phyloP scores from a whole-genome alignment of 2,113 vertebrate species.

The Tachycineta bicolor region DNA sequence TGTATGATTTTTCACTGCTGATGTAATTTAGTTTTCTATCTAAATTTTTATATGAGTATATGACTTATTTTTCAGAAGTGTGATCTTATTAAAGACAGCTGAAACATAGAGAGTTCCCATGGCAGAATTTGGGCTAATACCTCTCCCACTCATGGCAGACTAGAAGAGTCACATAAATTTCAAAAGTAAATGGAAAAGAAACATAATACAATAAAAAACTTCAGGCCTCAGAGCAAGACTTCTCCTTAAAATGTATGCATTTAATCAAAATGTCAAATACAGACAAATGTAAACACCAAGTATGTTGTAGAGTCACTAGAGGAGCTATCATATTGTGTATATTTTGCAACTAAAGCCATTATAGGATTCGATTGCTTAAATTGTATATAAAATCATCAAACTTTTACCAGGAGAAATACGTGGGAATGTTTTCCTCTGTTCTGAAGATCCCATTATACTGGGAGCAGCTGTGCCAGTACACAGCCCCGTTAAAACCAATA shows the following conservation, averaged over 20 bases:
- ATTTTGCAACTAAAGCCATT: not conserved
- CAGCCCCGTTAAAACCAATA: not conserved
- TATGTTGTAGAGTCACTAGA: not conserved
- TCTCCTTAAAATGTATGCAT: not conserved
- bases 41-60: slow-evolving; percentile 61
- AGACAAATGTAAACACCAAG: not conserved
- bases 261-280: not conserved
- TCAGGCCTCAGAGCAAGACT: not conserved
- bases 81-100: slow-evolving; percentile 2
- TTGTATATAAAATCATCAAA: not conserved
- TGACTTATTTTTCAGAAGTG: slow-evolving; percentile 28
- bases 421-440: not conserved
- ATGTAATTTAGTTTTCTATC: slow-evolving; percentile 71
- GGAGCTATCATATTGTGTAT: not conserved
- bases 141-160: not conserved
- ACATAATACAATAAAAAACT: not conserved
- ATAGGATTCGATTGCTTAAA: not conserved
- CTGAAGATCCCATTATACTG: not conserved
- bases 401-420: not conserved
- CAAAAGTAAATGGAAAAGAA: not conserved
- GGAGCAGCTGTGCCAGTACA: not conserved
- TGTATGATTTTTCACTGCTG: slow-evolving; percentile 67
- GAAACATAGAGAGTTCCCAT: not conserved
- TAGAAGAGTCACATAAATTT: not conserved
- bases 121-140: not conserved